A percentile compares a stretch with the other conserved stretches of the same genome.
These are phyloP conservation scores for Chrysopilus asiliformis DNA, from an alignment of 2,888 invertebrate genomes.

Conservation along the genomic window DNA sequence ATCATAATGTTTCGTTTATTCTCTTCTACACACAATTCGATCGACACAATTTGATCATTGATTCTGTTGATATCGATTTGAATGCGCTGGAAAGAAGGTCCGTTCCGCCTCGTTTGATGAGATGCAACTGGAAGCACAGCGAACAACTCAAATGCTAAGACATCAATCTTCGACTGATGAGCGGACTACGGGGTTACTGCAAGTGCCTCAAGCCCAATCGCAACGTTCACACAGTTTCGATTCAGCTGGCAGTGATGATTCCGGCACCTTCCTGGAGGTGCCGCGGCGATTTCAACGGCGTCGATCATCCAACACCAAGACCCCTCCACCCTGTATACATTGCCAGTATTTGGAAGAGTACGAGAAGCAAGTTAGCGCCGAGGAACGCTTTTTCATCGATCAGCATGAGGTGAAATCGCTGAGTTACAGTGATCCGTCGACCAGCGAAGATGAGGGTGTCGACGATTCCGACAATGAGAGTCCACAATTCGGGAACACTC, in stretches of 20 bases:
- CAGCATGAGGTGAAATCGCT: slow-evolving; percentile 31
- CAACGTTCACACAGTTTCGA: slow-evolving; percentile 72
- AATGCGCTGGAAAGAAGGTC: too few relatives aligned
- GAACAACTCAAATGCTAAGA: slow-evolving; percentile 26
- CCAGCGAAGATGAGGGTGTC: slow-evolving; percentile 38
- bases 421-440: slow-evolving; percentile 40
- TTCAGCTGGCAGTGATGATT: slow-evolving; percentile 54
- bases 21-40: too few relatives aligned
- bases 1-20: too few relatives aligned
- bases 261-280: slow-evolving; percentile 45
- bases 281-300: slow-evolving; percentile 48
- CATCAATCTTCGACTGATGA: slow-evolving; percentile 28
- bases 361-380: slow-evolving; percentile 41
- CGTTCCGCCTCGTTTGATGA: slow-evolving; percentile 85
- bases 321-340: slow-evolving; percentile 58
- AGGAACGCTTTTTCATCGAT: slow-evolving; percentile 30
- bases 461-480: slow-evolving; percentile 30
- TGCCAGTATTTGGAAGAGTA: slow-evolving; percentile 66
- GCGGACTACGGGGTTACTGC: slow-evolving; percentile 38
- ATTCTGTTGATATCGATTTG: too few relatives aligned
- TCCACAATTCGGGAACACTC: slow-evolving; percentile 32
- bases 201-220: slow-evolving; percentile 52
- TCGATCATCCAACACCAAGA: slow-evolving; percentile 49
- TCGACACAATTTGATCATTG: too few relatives aligned
- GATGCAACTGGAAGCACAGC: slow-evolving; percentile 66